These are phyloP conservation scores for Antennarius striatus DNA, from an alignment of 2,113 vertebrate species.

Conservation along the genomic window DNA sequence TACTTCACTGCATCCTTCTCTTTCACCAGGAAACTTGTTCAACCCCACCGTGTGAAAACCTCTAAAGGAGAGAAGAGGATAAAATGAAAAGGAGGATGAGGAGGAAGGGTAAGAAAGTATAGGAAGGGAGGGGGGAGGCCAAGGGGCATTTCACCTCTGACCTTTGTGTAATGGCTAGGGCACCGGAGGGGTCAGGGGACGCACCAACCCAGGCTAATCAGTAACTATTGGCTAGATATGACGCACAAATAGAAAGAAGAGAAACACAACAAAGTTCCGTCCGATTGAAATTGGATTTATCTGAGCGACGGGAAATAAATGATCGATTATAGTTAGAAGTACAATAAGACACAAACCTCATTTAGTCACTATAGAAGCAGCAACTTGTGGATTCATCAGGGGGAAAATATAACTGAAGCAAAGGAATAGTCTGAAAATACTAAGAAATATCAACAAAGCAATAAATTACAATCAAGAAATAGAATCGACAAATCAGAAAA, in stretches of 20 bases:
- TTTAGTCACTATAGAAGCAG: no score
- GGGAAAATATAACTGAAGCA: neutral
- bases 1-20: slow-evolving; percentile 19
- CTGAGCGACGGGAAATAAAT: slow-evolving; percentile 7
- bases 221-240: slow-evolving; percentile 58
- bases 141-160: slow-evolving; percentile 66
- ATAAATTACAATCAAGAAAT: neutral
- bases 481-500: neutral
- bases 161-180: slow-evolving; percentile 58
- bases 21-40: slow-evolving; percentile 12
- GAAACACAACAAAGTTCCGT: neutral
- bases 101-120: slow-evolving; percentile 44
- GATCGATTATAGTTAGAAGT: no score
- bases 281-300: slow-evolving; percentile 15
- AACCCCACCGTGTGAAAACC: slow-evolving; percentile 32
- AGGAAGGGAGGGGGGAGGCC: slow-evolving; percentile 11
- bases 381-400: no score
- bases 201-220: slow-evolving; percentile 67
- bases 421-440: neutral
- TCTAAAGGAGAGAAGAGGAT: slow-evolving; percentile 40
- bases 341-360: no score
- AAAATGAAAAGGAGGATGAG: slow-evolving; percentile 44
- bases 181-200: slow-evolving; percentile 58
- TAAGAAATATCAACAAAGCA: neutral
- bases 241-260: slow-evolving; percentile 27